Conservation (phyloP, 2,888 invertebrate genomes). For the Thereva nobilitata region DNA sequence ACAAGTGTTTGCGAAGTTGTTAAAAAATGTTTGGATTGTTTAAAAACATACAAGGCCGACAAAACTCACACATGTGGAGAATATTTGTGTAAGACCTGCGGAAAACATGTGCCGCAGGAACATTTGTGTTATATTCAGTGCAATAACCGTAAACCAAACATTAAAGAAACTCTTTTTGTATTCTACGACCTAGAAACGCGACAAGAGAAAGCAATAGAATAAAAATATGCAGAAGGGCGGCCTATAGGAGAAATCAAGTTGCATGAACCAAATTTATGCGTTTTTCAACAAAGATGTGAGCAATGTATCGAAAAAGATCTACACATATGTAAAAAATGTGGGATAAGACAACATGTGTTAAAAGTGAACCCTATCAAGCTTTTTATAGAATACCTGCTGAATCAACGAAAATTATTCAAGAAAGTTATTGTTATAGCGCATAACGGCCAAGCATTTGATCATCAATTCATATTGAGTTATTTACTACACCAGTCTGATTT, state of each 20-base stretch:
- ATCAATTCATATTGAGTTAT: background rate
- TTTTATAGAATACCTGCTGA: background rate
- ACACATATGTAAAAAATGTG: no score
- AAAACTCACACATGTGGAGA: constrained; percentile 22
- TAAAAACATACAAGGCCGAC: background rate
- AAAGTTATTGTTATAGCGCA: background rate
- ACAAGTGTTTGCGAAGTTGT: background rate
- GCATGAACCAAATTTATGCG: background rate
- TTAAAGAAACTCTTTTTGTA: constrained; percentile 22
- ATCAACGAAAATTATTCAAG: background rate
- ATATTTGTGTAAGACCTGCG: constrained; percentile 21
- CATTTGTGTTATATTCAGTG: constrained; percentile 23
- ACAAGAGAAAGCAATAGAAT: background rate
- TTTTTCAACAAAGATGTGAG: background rate
- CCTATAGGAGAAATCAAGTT: background rate
- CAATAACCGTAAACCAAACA: background rate
- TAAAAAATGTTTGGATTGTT: constrained; percentile 11
- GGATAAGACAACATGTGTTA: background rate
- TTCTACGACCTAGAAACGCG: constrained; percentile 23
- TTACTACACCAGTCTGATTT: background rate
- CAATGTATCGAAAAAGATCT: no score
- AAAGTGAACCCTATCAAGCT: background rate
- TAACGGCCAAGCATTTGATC: background rate
- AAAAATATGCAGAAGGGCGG: background rate
- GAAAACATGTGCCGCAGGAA: constrained; percentile 1